Evolutionary conservation across 2,797 vertebrate genomes (phyloP).

Genomic region (Lutra lutra): DNA sequence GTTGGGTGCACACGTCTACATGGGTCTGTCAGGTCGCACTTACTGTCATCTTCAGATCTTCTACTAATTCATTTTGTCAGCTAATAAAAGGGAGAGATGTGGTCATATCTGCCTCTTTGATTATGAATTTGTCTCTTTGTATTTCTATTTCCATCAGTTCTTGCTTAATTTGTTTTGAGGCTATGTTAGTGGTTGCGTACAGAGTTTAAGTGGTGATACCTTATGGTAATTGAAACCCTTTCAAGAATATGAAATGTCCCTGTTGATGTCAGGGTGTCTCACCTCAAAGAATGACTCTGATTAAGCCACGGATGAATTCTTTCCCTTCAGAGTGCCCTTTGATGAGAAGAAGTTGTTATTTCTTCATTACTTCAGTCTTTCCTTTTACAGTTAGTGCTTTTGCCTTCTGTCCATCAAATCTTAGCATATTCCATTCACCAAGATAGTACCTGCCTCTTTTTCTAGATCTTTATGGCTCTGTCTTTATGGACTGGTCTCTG

Average conservation of each 20-base stretch:
- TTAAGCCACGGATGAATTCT: background rate
- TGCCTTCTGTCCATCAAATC: background rate
- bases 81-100: background rate
- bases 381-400: background rate
- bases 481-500: background rate
- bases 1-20: fast-evolving
- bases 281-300: background rate
- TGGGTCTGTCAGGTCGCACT: fast-evolving
- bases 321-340: background rate
- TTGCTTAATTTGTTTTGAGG: background rate
- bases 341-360: background rate
- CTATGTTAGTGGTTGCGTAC: background rate
- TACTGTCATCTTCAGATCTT: background rate
- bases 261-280: background rate
- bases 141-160: background rate
- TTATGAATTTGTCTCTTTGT: background rate
- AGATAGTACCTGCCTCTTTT: background rate
- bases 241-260: background rate
- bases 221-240: background rate
- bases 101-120: background rate
- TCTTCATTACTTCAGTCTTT: background rate
- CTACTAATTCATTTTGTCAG: background rate
- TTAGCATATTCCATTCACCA: background rate
- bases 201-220: background rate
- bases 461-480: background rate